Base-by-base conservation (phyloP, 2,113 vertebrate genomes). In the Polypterus bichir region DNA sequence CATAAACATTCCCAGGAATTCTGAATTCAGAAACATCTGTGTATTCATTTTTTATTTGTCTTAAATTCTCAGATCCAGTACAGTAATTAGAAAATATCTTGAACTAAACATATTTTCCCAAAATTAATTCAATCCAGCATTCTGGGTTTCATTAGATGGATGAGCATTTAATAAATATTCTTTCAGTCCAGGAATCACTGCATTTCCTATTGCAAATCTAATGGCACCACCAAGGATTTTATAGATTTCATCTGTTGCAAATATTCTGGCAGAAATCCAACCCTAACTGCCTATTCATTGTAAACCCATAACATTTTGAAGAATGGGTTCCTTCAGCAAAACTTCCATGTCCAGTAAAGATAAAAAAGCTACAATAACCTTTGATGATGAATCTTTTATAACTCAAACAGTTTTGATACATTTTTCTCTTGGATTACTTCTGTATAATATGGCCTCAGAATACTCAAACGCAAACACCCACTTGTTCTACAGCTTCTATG, bases 231-330 rank as follows among this genome's bases (percentile, higher is more conserved):
- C 71, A 4, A 87, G 71, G 49, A 88, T 67, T 49, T 49, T 58
- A 2, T 77, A 74, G 9, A 68, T 69, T 57, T 48, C 76, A 44
- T 70, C 65, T 6, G 48, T 69, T 49, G 81, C 68, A 56, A 85
- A 62, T 64, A 79, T 64, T 61, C 71, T 62, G 9, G 73, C 73
- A 53, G 81, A 85, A 47, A 86, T 85, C 84, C 84, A 88, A 54
- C 80, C 81, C 62, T 87, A 83, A 71, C 79, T 86, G 57, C 82
- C 86, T 5, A 85, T 71, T 81, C 84, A 88, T 68, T 85, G 82
- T 53, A 84, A 59, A 27, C 76, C 78, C 2, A 74, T 83, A 47
- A 86, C 27, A 62, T 86, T 86, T 67, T 86, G 84, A 2, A 57
- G 73, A 10, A 82, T 47, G 53, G 76, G 68, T 64, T 86, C 81